phyloP scores from a whole-genome alignment of 2,888 invertebrate genomes.

The Eucriotettix oculatus region DNA sequence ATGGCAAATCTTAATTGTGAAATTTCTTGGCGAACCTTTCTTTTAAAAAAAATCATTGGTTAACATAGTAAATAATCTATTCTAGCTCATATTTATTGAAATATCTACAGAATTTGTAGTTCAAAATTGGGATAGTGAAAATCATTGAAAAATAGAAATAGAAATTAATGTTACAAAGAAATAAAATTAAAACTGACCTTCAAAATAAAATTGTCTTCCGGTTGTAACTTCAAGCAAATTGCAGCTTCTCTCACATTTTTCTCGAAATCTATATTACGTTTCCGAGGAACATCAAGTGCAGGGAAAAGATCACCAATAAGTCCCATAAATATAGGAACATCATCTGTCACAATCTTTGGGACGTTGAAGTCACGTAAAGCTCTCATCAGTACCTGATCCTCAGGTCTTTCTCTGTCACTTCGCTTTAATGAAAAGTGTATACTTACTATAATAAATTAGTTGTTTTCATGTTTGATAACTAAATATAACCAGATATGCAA shows the following conservation, averaged over 20 bases:
- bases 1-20: too few relatives aligned
- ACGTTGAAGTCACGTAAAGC: slow-evolving; percentile 87
- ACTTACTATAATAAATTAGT: not conserved
- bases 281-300: slow-evolving; percentile 78
- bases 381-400: slow-evolving; percentile 88
- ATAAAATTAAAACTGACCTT: slow-evolving; percentile 29
- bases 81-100: not conserved
- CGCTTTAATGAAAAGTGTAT: slow-evolving; percentile 28
- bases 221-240: slow-evolving; percentile 67
- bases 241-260: slow-evolving; percentile 59
- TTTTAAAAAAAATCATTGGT: too few relatives aligned
- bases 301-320: slow-evolving; percentile 87
- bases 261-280: slow-evolving; percentile 72
- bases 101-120: not conserved
- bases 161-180: too few relatives aligned
- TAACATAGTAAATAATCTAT: too few relatives aligned
- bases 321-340: slow-evolving; percentile 84
- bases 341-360: slow-evolving; percentile 87
- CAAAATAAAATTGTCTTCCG: slow-evolving; percentile 75
- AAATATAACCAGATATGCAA: too few relatives aligned
- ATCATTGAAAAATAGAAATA: too few relatives aligned
- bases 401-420: slow-evolving; percentile 56
- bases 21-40: too few relatives aligned
- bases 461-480: not conserved
- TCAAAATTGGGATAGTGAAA: not conserved